phyloP scores from a whole-genome alignment of 2,113 vertebrate species.

The Prunella himalayana region DNA sequence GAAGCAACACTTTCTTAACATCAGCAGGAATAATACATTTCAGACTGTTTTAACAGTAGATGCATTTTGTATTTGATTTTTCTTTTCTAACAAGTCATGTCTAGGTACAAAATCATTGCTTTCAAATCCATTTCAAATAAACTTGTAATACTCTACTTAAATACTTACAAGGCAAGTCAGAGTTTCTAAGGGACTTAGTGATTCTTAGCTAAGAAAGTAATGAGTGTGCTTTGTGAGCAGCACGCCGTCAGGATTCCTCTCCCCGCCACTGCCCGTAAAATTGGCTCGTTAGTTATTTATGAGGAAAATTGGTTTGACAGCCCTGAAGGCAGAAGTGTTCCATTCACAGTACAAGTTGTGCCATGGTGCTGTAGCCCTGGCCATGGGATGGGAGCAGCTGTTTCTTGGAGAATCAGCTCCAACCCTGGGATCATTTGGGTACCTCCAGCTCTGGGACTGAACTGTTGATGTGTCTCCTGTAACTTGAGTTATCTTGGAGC shows the following conservation, averaged over 20 bases:
- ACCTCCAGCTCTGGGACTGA: not conserved
- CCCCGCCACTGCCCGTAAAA: not conserved
- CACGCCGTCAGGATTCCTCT: not conserved
- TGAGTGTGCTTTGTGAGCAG: not conserved
- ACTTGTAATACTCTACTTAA: not conserved
- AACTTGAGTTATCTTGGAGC: not conserved
- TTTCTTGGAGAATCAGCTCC: not conserved
- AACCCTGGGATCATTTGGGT: accelerated
- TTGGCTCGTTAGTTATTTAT: not conserved
- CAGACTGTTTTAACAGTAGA: not conserved
- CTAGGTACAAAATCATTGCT: not conserved
- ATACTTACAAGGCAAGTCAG: not conserved
- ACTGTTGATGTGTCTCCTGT: not conserved
- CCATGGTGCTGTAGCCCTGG: not conserved
- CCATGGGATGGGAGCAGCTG: not conserved
- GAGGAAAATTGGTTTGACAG: not conserved
- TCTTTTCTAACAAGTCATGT: not conserved
- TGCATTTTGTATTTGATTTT: not conserved
- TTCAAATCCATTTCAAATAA: not conserved
- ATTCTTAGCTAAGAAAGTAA: not conserved
- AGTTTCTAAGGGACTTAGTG: not conserved
- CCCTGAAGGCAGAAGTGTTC: not conserved
- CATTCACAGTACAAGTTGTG: not conserved
- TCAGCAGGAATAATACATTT: not conserved
- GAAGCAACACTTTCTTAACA: not conserved